phyloP scores from a whole-genome alignment of 2,113 vertebrate species.

The Symphodus melops region DNA sequence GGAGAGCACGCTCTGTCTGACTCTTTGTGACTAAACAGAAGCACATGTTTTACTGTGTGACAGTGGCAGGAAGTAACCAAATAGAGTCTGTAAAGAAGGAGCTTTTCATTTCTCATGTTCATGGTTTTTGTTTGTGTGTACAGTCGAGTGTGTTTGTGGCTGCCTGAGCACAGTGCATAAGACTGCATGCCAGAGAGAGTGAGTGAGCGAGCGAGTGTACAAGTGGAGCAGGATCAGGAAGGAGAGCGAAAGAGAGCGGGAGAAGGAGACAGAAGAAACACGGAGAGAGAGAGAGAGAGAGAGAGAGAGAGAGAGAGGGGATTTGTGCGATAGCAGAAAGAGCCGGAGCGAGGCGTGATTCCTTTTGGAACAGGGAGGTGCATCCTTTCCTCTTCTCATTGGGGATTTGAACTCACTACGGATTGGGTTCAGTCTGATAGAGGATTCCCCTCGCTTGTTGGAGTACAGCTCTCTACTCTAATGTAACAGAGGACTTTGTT shows the following conservation, averaged over 20 bases:
- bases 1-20: neutral
- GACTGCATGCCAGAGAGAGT: slow-evolving; percentile 59
- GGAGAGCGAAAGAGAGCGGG: slow-evolving; percentile 57
- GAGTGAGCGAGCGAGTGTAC: slow-evolving; percentile 46
- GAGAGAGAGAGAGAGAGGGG: slow-evolving; percentile 2
- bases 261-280: slow-evolving; percentile 50
- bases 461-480: slow-evolving; percentile 36
- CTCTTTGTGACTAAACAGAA: neutral
- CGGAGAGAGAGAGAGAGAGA: no score
- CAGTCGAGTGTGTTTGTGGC: slow-evolving; percentile 19
- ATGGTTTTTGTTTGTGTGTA: slow-evolving; percentile 26
- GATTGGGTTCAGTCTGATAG: slow-evolving; percentile 46
- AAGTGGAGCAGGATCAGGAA: slow-evolving; percentile 56
- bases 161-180: slow-evolving; percentile 46
- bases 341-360: slow-evolving; percentile 58
- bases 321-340: slow-evolving; percentile 46
- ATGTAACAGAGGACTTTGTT: slow-evolving; percentile 58
- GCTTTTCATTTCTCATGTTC: neutral
- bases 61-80: neutral
- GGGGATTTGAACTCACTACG: slow-evolving; percentile 57
- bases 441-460: slow-evolving; percentile 49
- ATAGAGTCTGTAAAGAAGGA: neutral
- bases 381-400: slow-evolving; percentile 45
- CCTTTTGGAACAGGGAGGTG: slow-evolving; percentile 51
- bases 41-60: slow-evolving; percentile 10